Evolutionary conservation across 1,140 invertebrate species (phyloP).

Genomic region (Drosophila repletoides): DNA sequence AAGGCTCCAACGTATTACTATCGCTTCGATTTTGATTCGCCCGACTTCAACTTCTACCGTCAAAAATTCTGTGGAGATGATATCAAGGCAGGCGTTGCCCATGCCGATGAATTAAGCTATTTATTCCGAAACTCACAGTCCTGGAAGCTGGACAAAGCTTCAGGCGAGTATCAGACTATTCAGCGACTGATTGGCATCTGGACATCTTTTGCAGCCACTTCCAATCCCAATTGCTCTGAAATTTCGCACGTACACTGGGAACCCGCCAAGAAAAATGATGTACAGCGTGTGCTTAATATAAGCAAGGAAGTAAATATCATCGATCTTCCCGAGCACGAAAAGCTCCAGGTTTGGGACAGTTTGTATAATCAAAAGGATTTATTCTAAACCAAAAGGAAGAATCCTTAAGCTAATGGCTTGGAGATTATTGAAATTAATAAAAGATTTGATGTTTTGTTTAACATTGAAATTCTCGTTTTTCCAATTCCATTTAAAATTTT

Average conservation of each 20-base stretch:
- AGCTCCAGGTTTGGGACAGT: constrained; percentile 82
- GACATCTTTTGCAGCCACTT: constrained; percentile 80
- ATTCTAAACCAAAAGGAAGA: constrained; percentile 2
- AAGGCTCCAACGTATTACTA: constrained; percentile 82
- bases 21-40: constrained; percentile 82
- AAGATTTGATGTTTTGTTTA: no score
- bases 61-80: constrained; percentile 72
- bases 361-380: constrained; percentile 54
- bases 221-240: constrained; percentile 68
- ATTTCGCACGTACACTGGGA: constrained; percentile 52
- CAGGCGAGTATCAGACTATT: constrained; percentile 76
- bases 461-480: no score
- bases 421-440: no score
- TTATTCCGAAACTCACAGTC: constrained; percentile 83
- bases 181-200: constrained; percentile 78
- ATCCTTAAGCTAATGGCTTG: neutral
- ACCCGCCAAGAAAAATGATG: constrained; percentile 56
- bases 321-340: constrained; percentile 81
- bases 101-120: constrained; percentile 87
- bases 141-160: constrained; percentile 71
- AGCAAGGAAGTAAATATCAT: constrained; percentile 66
- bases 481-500: no score
- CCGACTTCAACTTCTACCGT: constrained; percentile 68
- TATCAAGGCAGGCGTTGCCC: constrained; percentile 82
- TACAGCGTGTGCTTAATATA: constrained; percentile 78